phyloP scores from a whole-genome alignment of 2,888 invertebrate genomes.

The Drosophila prostipennis region DNA sequence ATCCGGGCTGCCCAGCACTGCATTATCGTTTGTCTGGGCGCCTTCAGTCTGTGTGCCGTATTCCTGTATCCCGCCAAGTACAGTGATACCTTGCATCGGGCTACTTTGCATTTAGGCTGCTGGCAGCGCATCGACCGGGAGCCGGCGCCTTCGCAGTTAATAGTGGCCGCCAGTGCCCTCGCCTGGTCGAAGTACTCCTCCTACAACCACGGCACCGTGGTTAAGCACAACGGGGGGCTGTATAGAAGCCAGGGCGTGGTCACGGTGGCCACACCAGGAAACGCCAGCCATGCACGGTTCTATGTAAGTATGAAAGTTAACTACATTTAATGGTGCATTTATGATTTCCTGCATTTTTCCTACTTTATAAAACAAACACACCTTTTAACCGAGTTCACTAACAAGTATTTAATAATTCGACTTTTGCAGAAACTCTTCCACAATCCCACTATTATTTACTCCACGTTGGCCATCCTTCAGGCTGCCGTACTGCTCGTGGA shows the following conservation, averaged over 20 bases:
- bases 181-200: constrained; percentile 87
- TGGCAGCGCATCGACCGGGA: constrained; percentile 82
- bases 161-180: constrained; percentile 70
- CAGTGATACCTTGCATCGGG: constrained; percentile 95
- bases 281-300: constrained; percentile 91
- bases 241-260: constrained; percentile 91
- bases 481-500: constrained; percentile 90
- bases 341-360: too few species aligned
- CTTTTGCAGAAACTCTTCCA: constrained; percentile 91
- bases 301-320: constrained; percentile 88
- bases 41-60: constrained; percentile 91
- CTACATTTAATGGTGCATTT: too few species aligned
- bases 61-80: constrained; percentile 89
- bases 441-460: constrained; percentile 92
- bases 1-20: constrained; percentile 94
- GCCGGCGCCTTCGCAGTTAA: constrained; percentile 49
- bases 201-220: constrained; percentile 91
- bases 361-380: too few species aligned
- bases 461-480: constrained; percentile 90
- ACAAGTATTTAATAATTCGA: too few species aligned
- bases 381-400: too few species aligned
- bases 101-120: constrained; percentile 93
- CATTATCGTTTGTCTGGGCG: constrained; percentile 92
- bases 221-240: constrained; percentile 89
- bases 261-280: constrained; percentile 95